A percentile compares a stretch with the other conserved stretches of the same genome.
phyloP scores from a whole-genome alignment of 2,113 vertebrate species.

The Takifugu bimaculatus region DNA sequence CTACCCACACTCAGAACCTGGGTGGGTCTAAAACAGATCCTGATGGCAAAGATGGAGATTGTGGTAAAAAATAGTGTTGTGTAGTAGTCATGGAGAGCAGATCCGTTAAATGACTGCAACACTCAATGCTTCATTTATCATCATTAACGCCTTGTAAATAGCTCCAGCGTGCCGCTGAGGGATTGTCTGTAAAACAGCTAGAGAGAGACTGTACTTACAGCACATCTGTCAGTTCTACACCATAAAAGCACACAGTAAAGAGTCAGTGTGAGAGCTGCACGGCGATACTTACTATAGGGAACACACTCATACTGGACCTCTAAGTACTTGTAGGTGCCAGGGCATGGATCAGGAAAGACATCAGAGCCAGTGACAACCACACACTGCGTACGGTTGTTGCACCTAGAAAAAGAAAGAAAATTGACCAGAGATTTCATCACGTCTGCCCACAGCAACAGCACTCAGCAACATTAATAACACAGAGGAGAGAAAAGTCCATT shows the following conservation, averaged over 20 bases:
- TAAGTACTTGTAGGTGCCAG: conserved; percentile 99
- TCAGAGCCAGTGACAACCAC: conserved; percentile 98
- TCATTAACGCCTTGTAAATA: conserved; percentile 12
- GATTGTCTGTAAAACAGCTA: conserved; percentile 24
- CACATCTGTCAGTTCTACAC: conserved; percentile 28
- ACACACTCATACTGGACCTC: conserved; percentile 99
- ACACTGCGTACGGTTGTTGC: conserved; percentile 99
- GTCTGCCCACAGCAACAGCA: conserved; percentile 51
- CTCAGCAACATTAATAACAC: conserved; percentile 52
- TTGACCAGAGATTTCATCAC: conserved; percentile 69
- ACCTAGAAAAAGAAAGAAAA: conserved; percentile 80
- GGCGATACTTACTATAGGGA: conserved; percentile 96
- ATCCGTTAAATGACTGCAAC: conserved; percentile 26
- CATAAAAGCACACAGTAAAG: conserved; percentile 32
- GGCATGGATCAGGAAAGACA: conserved; percentile 98
- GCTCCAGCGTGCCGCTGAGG: conserved; percentile 13
- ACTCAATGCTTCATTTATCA: conserved; percentile 9
- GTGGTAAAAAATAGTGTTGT: background rate
- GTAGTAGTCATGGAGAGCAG: background rate
- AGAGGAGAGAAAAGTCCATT: conserved; percentile 22
- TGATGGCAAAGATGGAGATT: conserved; percentile 4
- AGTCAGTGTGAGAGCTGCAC: conserved; percentile 54
- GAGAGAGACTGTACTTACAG: conserved; percentile 18
- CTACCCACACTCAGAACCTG: background rate
- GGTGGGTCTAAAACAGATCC: conserved; percentile 4